A percentile compares a stretch with the other conserved stretches of the same genome.
Conservation (phyloP, 2,888 invertebrate genomes). For the Furcula furcula region DNA sequence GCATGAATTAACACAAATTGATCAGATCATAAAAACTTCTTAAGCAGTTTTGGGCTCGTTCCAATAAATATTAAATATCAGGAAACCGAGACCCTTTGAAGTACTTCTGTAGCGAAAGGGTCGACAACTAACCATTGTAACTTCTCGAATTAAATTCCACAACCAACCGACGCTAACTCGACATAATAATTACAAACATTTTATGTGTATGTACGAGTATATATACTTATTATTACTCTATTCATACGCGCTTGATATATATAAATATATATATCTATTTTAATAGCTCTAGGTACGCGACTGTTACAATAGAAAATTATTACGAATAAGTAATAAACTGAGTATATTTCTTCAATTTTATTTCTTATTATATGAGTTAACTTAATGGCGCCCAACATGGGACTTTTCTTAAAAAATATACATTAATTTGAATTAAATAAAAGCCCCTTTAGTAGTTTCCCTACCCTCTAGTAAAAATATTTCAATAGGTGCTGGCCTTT, state of each 20-base stretch:
- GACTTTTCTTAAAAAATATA: background rate
- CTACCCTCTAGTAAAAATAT: too few relatives aligned
- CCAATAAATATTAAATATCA: slow-evolving; percentile 63
- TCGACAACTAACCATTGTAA: slow-evolving; percentile 59
- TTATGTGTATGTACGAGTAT: slow-evolving; percentile 4
- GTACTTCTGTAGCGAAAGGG: slow-evolving; percentile 49
- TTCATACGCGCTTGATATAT: too few relatives aligned
- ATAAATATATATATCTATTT: too few relatives aligned
- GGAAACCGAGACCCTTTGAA: slow-evolving; percentile 50
- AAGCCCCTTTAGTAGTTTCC: too few relatives aligned
- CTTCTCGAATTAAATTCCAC: slow-evolving; percentile 63
- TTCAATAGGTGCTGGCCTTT: too few relatives aligned
- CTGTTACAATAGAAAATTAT: background rate
- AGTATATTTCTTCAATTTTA: too few relatives aligned
- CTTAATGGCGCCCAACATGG: slow-evolving; percentile 6
- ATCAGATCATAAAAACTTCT: slow-evolving; percentile 21
- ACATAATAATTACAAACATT: slow-evolving; percentile 9
- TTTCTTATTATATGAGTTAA: too few relatives aligned
- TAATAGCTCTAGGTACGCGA: too few relatives aligned
- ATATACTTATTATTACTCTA: too few relatives aligned
- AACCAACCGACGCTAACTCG: slow-evolving; percentile 28
- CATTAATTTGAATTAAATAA: too few relatives aligned
- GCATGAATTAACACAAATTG: too few relatives aligned
- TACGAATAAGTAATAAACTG: too few relatives aligned
- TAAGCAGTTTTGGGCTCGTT: slow-evolving; percentile 27